Percentiles rank a stretch among this genome's conserved stretches.
phyloP scores from a whole-genome alignment of 1,140 invertebrate genomes.

The Plectus sambesii region DNA sequence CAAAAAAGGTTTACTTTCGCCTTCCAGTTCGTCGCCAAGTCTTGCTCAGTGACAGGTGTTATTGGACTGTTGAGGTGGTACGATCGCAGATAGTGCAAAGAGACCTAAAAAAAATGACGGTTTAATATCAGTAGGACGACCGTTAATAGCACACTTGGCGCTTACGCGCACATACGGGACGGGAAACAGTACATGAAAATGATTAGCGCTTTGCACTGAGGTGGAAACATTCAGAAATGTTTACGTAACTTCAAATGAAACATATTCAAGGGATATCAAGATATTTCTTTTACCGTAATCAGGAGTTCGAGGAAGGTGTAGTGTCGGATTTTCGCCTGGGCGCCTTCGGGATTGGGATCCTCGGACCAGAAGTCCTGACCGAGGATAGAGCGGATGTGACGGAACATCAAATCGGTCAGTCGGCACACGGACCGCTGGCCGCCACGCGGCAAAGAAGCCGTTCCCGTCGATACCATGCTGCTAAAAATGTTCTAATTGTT shows the following conservation, averaged over 20 bases:
- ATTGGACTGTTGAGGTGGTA: conserved; percentile 44
- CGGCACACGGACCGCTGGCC: conserved; percentile 11
- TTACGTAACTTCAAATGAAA: no score
- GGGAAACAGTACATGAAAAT: no score
- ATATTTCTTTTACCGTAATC: no score
- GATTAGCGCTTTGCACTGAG: no score
- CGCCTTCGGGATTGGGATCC: conserved; percentile 6
- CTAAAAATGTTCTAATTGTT: conserved; percentile 9
- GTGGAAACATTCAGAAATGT: no score
- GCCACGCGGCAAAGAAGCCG: conserved; percentile 14
- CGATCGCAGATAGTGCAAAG: conserved; percentile 41
- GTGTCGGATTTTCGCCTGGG: conserved; percentile 17
- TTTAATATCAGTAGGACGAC: no score
- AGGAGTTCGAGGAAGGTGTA: conserved; percentile 22
- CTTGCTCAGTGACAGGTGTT: conserved; percentile 31
- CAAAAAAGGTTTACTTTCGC: conserved; percentile 42
- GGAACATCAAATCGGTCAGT: conserved; percentile 31
- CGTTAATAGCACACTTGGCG: no score
- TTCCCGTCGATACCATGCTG: conserved; percentile 38
- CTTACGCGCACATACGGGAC: no score
- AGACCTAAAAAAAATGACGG: conserved; percentile 24
- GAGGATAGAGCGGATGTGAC: conserved; percentile 39
- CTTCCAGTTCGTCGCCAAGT: conserved; percentile 34
- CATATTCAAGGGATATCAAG: no score
- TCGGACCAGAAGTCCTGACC: conserved; percentile 39